Conservation (phyloP, 2,113 vertebrate species). For the Hypanus sabinus region DNA sequence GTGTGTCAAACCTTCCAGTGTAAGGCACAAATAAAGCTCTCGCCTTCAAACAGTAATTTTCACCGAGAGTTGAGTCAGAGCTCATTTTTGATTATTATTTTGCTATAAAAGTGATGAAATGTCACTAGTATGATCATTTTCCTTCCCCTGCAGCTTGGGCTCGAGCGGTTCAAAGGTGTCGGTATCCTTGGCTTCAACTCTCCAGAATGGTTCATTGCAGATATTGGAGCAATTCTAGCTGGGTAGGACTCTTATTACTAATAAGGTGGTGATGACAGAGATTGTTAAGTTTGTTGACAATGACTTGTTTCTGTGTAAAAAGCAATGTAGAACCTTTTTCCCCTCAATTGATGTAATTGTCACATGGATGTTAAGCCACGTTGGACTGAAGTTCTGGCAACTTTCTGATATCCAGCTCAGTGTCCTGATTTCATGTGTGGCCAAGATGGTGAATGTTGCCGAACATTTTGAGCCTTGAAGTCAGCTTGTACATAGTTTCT, state of each 20-base stretch:
- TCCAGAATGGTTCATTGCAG: constrained; percentile 75
- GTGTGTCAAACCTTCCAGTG: neutral
- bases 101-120: no score
- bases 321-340: neutral
- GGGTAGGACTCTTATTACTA: constrained; percentile 62
- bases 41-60: neutral
- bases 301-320: neutral
- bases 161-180: constrained; percentile 77
- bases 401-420: neutral
- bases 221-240: constrained; percentile 76
- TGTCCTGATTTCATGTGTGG: neutral
- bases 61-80: neutral
- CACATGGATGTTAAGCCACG: neutral
- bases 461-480: neutral
- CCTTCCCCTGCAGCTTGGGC: constrained; percentile 68
- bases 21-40: neutral
- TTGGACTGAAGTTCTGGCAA: neutral
- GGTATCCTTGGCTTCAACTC: constrained; percentile 91
- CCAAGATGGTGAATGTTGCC: neutral
- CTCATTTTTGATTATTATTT: neutral
- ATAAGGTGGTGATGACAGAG: neutral
- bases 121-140: neutral
- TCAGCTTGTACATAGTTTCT: neutral
- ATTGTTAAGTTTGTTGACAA: neutral
- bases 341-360: neutral